phyloP scores from a whole-genome alignment of 2,888 invertebrate genomes.

The Drosophila neoperkinsi region DNA sequence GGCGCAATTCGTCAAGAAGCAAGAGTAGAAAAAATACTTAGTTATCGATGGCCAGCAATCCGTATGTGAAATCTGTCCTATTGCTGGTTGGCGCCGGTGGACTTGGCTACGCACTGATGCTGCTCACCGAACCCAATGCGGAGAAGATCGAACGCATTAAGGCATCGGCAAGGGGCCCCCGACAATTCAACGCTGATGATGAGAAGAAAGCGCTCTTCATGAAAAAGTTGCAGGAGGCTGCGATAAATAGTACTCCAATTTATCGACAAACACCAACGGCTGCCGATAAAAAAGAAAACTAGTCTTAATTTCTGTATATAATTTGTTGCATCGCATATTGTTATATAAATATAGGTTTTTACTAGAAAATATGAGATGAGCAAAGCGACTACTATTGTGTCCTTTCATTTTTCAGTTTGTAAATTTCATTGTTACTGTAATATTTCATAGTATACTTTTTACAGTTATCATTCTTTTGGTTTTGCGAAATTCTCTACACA shows the following conservation, averaged over 20 bases:
- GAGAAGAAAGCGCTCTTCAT: conserved; percentile 80
- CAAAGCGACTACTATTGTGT: neutral
- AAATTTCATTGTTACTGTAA: neutral
- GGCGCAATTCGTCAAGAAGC: conserved; percentile 55
- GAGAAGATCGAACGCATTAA: conserved; percentile 81
- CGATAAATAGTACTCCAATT: conserved; percentile 66
- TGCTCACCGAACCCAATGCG: conserved; percentile 86
- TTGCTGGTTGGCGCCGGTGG: conserved; percentile 88
- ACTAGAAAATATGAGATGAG: neutral
- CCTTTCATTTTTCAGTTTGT: neutral
- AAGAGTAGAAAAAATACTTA: conserved; percentile 14
- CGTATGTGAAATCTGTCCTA: conserved; percentile 86
- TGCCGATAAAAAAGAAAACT: conserved; percentile 56
- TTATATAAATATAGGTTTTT: conserved; percentile 35
- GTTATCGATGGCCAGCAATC: conserved; percentile 80
- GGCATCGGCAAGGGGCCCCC: conserved; percentile 46
- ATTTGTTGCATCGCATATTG: conserved; percentile 29
- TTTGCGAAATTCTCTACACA: neutral
- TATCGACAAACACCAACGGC: conserved; percentile 46
- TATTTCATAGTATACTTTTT: neutral
- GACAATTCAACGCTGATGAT: conserved; percentile 66
- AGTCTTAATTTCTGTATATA: conserved; percentile 19
- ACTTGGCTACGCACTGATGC: conserved; percentile 87
- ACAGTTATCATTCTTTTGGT: neutral
- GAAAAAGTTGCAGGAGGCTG: conserved; percentile 77